Evolutionary conservation across 2,113 vertebrate genomes (phyloP), one percentile per base, ranked within the genome.

Genomic region (Oreochromis niloticus): DNA sequence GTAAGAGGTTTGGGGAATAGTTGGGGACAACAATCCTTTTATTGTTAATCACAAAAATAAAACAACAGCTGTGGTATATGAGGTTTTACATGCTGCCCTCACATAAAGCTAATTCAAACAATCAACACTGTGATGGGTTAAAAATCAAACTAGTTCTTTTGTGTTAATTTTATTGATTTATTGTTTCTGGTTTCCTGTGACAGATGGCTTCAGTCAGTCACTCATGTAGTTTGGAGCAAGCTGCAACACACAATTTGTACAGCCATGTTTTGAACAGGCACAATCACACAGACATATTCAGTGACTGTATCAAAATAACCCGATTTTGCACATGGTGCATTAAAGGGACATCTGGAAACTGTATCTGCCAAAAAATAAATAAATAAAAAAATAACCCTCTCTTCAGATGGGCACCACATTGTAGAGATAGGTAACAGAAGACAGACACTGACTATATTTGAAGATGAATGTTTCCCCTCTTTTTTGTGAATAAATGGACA

Each of bases 311-410:
- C 43, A 48, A 75, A 2, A 30, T 32, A 50, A 48, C 24, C 27
- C 19, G 6, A 30, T 2, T 75, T 48, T 48, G 71, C 71, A 75
- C 27, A 16, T 50, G 6, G 71, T 12, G 43, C 27, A 75, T 75
- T 50, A 32, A 32, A 30, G 16, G 16, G 14, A 75, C 43, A 50
- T 32, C 24, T 78, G 43, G 16, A 50, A 48, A 48, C 24, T 75
- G 71, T 3, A 75, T 9, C 16, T 50, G 6, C 24, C 32, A 75
- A 75, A 75, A 12, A 0, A 14, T 2, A 2, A 43, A 17, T 13
- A 61, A 32, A 61, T 61, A 22, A 46, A 27, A 7, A 0, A 46
- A 30, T 0, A 27, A 50, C 6, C 4, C 24, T 75, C 6, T 0
- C 0, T 32, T 30, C 16, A 32, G 9, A 75, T 30, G 0, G 41